Percentiles rank a stretch among this genome's conserved stretches.
Evolutionary conservation across 2,888 invertebrate genomes (phyloP).

Genomic region (Lucinisca nassula): DNA sequence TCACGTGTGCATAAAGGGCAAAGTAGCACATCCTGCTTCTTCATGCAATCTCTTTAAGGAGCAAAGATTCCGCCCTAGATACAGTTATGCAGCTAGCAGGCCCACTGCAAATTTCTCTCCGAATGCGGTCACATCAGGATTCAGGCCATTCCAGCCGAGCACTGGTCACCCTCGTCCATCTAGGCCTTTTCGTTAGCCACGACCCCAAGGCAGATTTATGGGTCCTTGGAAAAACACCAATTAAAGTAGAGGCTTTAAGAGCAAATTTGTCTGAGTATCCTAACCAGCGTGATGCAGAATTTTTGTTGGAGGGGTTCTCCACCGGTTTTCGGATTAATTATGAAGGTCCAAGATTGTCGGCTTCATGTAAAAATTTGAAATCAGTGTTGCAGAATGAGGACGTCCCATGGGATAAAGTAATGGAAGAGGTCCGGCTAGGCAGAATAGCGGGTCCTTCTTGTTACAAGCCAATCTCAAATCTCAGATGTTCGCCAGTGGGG

Average conservation of each 20-base stretch:
- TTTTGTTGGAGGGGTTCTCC: neutral
- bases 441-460: constrained; percentile 8
- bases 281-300: neutral
- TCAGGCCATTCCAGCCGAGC: neutral
- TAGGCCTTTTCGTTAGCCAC: neutral
- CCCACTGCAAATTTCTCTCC: neutral
- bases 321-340: neutral
- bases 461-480: constrained; percentile 15
- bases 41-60: neutral
- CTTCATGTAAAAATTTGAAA: neutral
- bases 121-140: neutral
- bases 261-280: neutral
- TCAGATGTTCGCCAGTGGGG: constrained; percentile 22
- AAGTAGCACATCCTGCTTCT: neutral
- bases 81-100: neutral
- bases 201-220: neutral
- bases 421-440: neutral
- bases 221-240: neutral
- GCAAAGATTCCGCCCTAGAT: neutral
- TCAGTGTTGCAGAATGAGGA: constrained; percentile 4
- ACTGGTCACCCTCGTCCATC: neutral
- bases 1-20: neutral
- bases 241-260: neutral
- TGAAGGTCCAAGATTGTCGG: neutral
- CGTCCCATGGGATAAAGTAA: neutral